phyloP scores from a whole-genome alignment of 1,140 invertebrate species.

The Holotrichia oblita region DNA sequence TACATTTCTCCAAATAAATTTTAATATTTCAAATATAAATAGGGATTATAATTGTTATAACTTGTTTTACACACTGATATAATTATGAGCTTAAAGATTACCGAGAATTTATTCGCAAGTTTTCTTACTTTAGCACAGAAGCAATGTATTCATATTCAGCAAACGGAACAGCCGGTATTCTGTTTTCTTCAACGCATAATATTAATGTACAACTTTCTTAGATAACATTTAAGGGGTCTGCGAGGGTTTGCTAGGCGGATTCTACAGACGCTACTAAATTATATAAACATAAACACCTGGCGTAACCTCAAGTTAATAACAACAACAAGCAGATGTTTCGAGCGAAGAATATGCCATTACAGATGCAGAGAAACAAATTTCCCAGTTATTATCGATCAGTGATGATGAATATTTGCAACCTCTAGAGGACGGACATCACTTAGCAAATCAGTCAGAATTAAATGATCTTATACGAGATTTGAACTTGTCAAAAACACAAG shows the following conservation, averaged over 20 bases:
- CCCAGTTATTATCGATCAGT: neutral
- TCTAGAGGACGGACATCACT: neutral
- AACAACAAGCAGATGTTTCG: constrained; percentile 26
- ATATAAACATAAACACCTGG: constrained; percentile 36
- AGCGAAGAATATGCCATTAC: neutral
- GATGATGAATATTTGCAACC: neutral
- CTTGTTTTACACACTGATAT: neutral
- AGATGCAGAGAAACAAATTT: neutral
- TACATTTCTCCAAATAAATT: neutral
- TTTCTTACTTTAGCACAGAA: neutral
- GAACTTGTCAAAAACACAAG: constrained; percentile 1
- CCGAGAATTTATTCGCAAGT: neutral
- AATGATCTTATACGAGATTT: constrained; percentile 30
- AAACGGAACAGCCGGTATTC: constrained; percentile 9
- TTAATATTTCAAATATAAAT: neutral
- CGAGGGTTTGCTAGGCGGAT: constrained; percentile 14
- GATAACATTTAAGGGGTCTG: constrained; percentile 22
- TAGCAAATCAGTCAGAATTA: neutral
- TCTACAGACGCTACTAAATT: constrained; percentile 31
- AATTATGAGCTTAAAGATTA: neutral
- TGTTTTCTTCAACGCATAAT: constrained; percentile 19
- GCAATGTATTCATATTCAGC: constrained; percentile 2
- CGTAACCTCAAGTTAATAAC: constrained; percentile 36
- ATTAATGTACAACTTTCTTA: constrained; percentile 4
- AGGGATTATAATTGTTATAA: neutral